A percentile compares a stretch with the other conserved stretches of the same genome.
Evolutionary conservation across 53 echinoderm and acorn worm genomes (phyloP).

Genomic region (Antedon mediterranea): DNA sequence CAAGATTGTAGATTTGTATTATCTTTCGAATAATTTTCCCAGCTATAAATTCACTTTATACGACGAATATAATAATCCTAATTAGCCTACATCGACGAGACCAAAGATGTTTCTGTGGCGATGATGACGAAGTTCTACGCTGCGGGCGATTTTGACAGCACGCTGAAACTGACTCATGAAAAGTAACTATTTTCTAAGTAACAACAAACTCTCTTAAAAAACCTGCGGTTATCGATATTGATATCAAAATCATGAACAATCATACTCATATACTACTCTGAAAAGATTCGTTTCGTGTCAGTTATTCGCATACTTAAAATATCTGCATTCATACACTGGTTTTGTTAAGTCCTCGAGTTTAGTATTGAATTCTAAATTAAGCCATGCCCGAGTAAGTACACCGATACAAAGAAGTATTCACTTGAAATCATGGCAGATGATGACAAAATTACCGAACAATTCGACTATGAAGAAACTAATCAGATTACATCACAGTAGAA

Average conservation of each 20-base stretch:
- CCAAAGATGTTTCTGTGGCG: neutral
- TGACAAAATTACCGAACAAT: neutral
- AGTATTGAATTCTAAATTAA: neutral
- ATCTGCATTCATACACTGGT: neutral
- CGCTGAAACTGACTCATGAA: neutral
- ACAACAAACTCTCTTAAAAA: neutral
- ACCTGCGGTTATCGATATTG: neutral
- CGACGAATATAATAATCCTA: neutral
- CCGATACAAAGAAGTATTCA: neutral
- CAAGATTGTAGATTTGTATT: neutral
- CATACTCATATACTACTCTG: neutral
- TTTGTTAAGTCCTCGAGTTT: too few relatives aligned
- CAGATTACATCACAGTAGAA: neutral
- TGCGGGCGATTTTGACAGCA: neutral
- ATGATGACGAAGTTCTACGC: neutral
- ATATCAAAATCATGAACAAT: neutral
- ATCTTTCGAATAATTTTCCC: neutral
- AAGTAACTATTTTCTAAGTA: neutral
- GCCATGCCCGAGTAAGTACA: neutral
- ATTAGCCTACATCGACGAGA: neutral
- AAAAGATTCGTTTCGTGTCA: neutral
- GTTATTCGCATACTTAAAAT: neutral
- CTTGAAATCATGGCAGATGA: neutral
- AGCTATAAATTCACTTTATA: neutral
- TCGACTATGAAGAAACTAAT: neutral